Base-by-base conservation (phyloP, 2,888 invertebrate genomes). In the Siphlonurus alternatus region DNA sequence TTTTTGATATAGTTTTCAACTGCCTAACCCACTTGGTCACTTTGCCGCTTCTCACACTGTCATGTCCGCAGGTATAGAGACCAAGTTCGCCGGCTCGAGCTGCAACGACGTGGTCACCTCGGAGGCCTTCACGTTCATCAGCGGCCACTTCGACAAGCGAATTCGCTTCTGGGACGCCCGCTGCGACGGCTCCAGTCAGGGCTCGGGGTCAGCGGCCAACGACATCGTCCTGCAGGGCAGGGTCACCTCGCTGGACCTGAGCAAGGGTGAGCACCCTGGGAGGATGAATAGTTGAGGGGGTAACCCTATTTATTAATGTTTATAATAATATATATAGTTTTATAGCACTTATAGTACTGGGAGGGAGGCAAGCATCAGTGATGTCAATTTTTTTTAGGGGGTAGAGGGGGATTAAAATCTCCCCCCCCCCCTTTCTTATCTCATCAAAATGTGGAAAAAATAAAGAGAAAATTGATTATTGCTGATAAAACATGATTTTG, bases 131-230 rank as follows among this genome's bases (percentile, higher is more conserved):
- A 89, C 90, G 63, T 90, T 98, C 70, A 93, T 98, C 71, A 96
- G 96, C 72, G 97, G 97, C 23, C 99, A 99, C 79, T 97, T 92
- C 76, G 99, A 99, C 79, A 96, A 95, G 77, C 88, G 88, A 73
- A 89, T 99, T 70, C 84, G 97, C 63, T 93, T 99, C 77, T 99
- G 97, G 97, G 99, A 99, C 77, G 88, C 89, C 67, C 83, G 98
- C 71, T 85, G 88, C 19, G 93, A 95, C 71, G 99, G 99, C 77
- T 88, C 88, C 67, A 83, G 97, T 71, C 85, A 88, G 19, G 93
- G 95, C 71, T 84, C 86, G 71, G 86, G 87, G 69, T 85, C 87
- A 67, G 75, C 74, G 63, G 74, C 75, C 23, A 92, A 91, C 73
- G 92, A 94, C 76, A 89, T 95, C 68, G 76, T 87, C 68, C 82